Evolutionary conservation across 2,797 vertebrate genomes (phyloP).

Genomic region (Octomys mimax): DNA sequence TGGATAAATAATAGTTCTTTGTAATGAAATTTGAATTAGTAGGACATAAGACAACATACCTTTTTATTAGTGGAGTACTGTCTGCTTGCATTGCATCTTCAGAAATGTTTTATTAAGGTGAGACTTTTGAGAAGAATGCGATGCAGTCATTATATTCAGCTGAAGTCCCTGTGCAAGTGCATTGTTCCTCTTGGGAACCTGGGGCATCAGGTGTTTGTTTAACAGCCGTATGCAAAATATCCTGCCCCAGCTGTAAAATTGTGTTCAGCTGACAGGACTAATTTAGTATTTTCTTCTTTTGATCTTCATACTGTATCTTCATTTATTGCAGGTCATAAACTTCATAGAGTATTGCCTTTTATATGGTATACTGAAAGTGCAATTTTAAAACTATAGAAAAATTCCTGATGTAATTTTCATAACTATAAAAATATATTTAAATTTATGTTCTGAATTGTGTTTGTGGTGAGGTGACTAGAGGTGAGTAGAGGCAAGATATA

Average conservation of each 20-base stretch:
- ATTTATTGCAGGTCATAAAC: slow-evolving; percentile 49
- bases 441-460: not conserved
- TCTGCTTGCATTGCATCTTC: not conserved
- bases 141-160: not conserved
- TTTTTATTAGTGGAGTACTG: not conserved
- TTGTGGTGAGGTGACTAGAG: not conserved
- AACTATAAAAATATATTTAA: slow-evolving; percentile 53
- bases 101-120: not conserved
- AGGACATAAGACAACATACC: not conserved
- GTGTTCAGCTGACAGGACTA: not conserved
- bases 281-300: slow-evolving; percentile 55
- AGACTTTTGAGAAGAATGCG: not conserved
- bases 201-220: not conserved
- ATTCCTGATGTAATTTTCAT: slow-evolving; percentile 43
- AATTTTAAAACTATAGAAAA: slow-evolving; percentile 47
- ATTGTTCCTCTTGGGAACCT: not conserved
- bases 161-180: not conserved
- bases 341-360: slow-evolving; percentile 54
- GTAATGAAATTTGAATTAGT: not conserved
- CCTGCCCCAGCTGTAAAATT: not conserved
- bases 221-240: not conserved
- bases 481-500: not conserved
- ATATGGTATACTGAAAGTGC: slow-evolving; percentile 1
- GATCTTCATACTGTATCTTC: slow-evolving; percentile 50
- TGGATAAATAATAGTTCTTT: slow-evolving; percentile 21